A percentile compares a stretch with the other conserved stretches of the same genome.
phyloP scores from a whole-genome alignment of 1,140 invertebrate genomes.

The Papilio xuthus region DNA sequence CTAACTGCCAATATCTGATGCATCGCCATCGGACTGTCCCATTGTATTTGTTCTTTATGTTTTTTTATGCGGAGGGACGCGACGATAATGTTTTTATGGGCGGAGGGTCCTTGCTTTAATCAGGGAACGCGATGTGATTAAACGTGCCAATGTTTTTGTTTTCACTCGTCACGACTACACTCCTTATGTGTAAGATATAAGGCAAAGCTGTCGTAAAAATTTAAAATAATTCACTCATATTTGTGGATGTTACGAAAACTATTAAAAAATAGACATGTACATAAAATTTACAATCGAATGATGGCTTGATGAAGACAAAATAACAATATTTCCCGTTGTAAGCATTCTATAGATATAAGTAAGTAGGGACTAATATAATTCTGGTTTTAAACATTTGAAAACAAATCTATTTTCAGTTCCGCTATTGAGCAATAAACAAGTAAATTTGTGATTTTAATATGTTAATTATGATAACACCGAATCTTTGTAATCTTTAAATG shows the following conservation, averaged over 20 bases:
- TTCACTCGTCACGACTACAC: constrained; percentile 38
- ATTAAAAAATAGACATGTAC: background rate
- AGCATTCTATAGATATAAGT: background rate
- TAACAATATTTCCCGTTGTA: background rate
- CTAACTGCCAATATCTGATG: constrained; percentile 79
- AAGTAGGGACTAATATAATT: background rate
- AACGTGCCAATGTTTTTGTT: constrained; percentile 60
- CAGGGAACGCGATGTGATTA: constrained; percentile 75
- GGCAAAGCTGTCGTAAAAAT: background rate
- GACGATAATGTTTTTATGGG: constrained; percentile 80
- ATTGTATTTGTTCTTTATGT: constrained; percentile 79
- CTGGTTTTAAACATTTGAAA: background rate
- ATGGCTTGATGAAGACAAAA: background rate
- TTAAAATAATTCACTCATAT: no score
- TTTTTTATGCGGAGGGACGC: constrained; percentile 73
- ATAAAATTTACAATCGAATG: background rate
- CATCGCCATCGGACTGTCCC: constrained; percentile 59
- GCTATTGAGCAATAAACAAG: background rate
- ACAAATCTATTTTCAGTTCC: background rate
- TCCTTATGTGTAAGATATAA: constrained; percentile 17
- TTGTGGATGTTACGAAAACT: background rate
- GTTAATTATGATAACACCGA: background rate
- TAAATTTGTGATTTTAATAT: constrained; percentile 18
- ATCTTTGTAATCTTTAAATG: constrained; percentile 1
- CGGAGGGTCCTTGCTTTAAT: constrained; percentile 69